Evolutionary conservation across 2,888 invertebrate genomes (phyloP).

Genomic region (Loripinus fragilis): DNA sequence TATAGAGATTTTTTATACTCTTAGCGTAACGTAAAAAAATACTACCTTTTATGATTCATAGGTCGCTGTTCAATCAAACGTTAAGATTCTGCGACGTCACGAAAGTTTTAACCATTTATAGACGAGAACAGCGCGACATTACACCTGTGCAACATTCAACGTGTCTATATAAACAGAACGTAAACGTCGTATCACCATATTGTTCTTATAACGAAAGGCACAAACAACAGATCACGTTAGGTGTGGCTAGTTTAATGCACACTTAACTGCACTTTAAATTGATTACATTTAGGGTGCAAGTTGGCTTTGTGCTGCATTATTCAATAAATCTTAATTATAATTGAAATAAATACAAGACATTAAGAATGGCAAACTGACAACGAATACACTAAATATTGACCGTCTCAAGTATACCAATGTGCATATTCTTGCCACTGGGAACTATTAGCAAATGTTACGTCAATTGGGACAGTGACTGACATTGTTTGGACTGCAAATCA

Average conservation of each 20-base stretch:
- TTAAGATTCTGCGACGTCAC: slow-evolving; percentile 1
- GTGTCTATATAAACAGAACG: neutral
- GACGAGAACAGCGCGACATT: neutral
- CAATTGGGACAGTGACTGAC: too few species aligned
- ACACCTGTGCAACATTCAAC: neutral
- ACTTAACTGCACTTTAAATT: neutral
- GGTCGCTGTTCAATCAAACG: neutral
- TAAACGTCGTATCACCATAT: neutral
- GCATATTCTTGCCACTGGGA: too few species aligned
- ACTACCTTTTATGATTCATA: slow-evolving; percentile 4
- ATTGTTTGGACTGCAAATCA: too few species aligned
- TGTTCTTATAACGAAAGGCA: too few species aligned
- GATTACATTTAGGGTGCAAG: neutral
- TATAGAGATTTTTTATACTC: too few species aligned
- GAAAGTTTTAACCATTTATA: neutral
- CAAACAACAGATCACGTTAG: too few species aligned
- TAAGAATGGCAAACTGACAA: too few species aligned
- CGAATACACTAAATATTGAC: too few species aligned
- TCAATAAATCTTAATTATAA: neutral
- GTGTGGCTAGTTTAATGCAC: neutral
- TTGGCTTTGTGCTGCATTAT: neutral
- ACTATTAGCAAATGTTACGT: too few species aligned
- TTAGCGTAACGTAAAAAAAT: slow-evolving; percentile 12
- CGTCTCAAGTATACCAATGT: too few species aligned
- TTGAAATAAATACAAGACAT: too few species aligned